Evolutionary conservation across 1,140 invertebrate species (phyloP).

Genomic region (Nasonia longicornis): DNA sequence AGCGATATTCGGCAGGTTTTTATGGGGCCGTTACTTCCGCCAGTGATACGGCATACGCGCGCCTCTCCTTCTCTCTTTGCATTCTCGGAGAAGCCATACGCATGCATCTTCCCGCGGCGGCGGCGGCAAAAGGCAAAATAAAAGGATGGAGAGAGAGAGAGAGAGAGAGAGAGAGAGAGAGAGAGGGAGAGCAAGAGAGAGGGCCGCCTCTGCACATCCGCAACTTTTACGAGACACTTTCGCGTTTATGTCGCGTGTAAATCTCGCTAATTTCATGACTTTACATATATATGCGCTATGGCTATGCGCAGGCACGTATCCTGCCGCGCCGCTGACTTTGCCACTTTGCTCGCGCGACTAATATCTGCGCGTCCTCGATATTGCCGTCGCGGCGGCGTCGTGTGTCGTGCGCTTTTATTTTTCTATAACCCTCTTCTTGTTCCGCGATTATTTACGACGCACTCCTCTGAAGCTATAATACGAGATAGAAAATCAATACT

Average conservation of each 20-base stretch:
- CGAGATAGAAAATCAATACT: constrained; percentile 65
- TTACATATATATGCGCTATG: constrained; percentile 53
- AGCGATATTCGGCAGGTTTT: constrained; percentile 61
- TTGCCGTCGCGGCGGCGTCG: constrained; percentile 9
- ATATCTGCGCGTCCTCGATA: constrained; percentile 45
- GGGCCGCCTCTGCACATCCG: constrained; percentile 48
- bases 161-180: background rate
- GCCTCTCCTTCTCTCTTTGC: constrained; percentile 45
- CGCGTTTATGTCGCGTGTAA: constrained; percentile 65
- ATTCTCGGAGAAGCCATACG: constrained; percentile 23
- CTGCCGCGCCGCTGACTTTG: constrained; percentile 49
- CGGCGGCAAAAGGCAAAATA: constrained; percentile 16
- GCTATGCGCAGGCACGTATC: constrained; percentile 41
- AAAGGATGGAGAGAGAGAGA: constrained; percentile 16
- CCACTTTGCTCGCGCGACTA: constrained; percentile 49
- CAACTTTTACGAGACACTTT: constrained; percentile 64
- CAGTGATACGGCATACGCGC: constrained; percentile 50
- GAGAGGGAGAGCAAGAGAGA: constrained; percentile 1
- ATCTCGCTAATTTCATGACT: constrained; percentile 63
- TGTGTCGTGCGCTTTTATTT: background rate
- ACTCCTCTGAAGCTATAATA: constrained; percentile 61
- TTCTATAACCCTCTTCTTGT: background rate
- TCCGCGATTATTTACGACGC: constrained; percentile 44
- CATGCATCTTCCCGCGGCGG: constrained; percentile 42
- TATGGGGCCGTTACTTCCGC: constrained; percentile 61